Evolutionary conservation across 2,113 vertebrate genomes (phyloP).

Genomic region (Sinocyclocheilus grahami): DNA sequence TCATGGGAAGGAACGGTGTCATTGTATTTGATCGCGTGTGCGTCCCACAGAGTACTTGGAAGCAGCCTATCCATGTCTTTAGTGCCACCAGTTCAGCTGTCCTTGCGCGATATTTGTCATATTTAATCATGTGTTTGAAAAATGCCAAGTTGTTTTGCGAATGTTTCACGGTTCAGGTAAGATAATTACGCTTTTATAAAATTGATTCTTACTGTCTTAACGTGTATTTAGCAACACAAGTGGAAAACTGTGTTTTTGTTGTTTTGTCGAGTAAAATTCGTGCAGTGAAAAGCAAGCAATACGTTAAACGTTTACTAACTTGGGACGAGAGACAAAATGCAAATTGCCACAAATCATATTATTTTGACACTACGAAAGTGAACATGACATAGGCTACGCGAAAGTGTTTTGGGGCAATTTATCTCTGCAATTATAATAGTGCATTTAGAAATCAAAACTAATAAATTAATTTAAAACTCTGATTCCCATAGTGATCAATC

Average conservation of each 20-base stretch:
- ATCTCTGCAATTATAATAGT: neutral
- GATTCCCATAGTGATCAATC: neutral
- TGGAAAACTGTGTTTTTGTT: neutral
- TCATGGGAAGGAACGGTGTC: slow-evolving; percentile 33
- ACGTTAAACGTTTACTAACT: neutral
- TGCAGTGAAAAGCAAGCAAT: neutral
- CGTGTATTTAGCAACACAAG: neutral
- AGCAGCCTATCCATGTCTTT: slow-evolving; percentile 42
- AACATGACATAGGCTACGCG: neutral
- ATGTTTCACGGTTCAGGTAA: slow-evolving; percentile 78
- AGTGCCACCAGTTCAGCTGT: slow-evolving; percentile 17
- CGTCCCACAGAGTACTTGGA: neutral
- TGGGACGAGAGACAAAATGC: neutral
- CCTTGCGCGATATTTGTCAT: slow-evolving; percentile 28
- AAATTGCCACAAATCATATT: neutral
- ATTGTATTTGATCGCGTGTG: slow-evolving; percentile 7
- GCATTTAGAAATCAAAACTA: neutral
- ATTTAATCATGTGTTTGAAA: slow-evolving; percentile 70
- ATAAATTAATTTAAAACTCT: neutral
- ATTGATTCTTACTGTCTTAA: neutral
- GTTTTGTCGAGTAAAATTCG: neutral
- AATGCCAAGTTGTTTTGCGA: slow-evolving; percentile 72
- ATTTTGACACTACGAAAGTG: neutral
- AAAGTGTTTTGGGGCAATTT: neutral
- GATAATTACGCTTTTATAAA: slow-evolving; percentile 31